Conservation (phyloP, 2,113 vertebrate species). For the Chaetops frenatus region DNA sequence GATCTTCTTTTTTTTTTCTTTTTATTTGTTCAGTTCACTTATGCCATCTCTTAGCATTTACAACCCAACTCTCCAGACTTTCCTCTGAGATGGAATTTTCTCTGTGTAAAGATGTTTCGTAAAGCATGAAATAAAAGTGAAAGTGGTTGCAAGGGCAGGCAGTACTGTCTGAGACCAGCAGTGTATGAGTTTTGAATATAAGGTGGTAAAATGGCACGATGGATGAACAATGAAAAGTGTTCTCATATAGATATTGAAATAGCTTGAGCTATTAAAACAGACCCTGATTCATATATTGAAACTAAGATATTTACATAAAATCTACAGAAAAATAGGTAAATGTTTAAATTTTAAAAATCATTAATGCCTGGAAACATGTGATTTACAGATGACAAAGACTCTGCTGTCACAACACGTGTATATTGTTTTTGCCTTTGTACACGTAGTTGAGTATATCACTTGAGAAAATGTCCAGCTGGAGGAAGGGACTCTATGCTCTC, state of each 20-base stretch:
- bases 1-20: not conserved
- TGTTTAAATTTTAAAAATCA: not conserved
- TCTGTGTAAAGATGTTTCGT: not conserved
- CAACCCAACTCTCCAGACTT: not conserved
- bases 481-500: not conserved
- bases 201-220: not conserved
- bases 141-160: not conserved
- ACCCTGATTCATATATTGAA: not conserved
- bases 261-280: not conserved
- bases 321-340: not conserved
- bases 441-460: not conserved
- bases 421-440: not conserved
- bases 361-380: not conserved
- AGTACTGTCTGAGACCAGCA: not conserved
- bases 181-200: not conserved
- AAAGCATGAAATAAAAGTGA: not conserved
- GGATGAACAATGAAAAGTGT: not conserved
- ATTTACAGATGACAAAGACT: not conserved
- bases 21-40: not conserved
- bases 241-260: not conserved
- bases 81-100: not conserved
- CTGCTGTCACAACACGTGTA: not conserved
- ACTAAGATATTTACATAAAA: not conserved
- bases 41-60: not conserved
- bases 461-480: not conserved